Evolutionary conservation across 2,113 vertebrate genomes (phyloP).

Genomic region (Proterorhinus semilunaris): DNA sequence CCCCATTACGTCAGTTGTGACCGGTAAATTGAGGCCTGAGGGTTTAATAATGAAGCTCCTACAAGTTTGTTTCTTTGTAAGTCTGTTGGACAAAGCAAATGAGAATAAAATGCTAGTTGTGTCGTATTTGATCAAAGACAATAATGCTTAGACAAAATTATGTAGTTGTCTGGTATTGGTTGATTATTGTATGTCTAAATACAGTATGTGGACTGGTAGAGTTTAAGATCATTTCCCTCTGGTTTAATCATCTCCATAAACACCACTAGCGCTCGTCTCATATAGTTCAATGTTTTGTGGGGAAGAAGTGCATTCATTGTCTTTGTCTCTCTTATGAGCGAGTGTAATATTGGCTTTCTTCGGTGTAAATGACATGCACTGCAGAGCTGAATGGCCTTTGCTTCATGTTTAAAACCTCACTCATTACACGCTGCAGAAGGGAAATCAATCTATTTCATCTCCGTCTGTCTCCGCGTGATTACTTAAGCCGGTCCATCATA

Average conservation of each 20-base stretch:
- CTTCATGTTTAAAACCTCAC: slow-evolving; percentile 33
- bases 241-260: slow-evolving; percentile 73
- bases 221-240: slow-evolving; percentile 54
- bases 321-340: slow-evolving; percentile 1
- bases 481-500: slow-evolving; percentile 26
- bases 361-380: slow-evolving; percentile 20
- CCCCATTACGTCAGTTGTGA: neutral
- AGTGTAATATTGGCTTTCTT: slow-evolving; percentile 2
- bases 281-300: slow-evolving; percentile 55
- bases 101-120: too few species aligned
- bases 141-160: too few species aligned
- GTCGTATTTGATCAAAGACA: too few species aligned
- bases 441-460: slow-evolving; percentile 49
- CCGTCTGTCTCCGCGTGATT: slow-evolving; percentile 34
- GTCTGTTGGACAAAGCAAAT: too few species aligned
- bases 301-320: slow-evolving; percentile 16
- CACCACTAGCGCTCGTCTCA: slow-evolving; percentile 25
- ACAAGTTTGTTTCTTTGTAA: too few species aligned
- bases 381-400: slow-evolving; percentile 24
- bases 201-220: too few species aligned
- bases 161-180: too few species aligned
- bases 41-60: too few species aligned
- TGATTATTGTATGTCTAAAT: too few species aligned
- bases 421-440: slow-evolving; percentile 33
- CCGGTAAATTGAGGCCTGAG: too few species aligned